These are phyloP conservation scores for Pelodytes ibericus DNA, from an alignment of 2,797 vertebrate genomes.

Conservation along the genomic window DNA sequence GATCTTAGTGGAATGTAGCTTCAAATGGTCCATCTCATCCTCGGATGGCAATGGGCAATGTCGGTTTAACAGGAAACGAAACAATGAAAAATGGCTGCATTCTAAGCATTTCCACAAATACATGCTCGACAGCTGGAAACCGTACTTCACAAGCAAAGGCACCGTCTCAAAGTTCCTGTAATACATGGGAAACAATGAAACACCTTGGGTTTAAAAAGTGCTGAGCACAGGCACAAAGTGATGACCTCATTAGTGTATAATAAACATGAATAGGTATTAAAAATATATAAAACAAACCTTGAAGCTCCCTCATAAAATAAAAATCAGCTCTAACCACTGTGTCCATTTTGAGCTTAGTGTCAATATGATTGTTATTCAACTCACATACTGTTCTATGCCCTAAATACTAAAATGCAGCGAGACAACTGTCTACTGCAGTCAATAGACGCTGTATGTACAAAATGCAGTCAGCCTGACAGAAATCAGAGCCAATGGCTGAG, in stretches of 20 bases:
- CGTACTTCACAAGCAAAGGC: slow-evolving; percentile 70
- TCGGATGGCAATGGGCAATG: slow-evolving; percentile 64
- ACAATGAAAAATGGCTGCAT: slow-evolving; percentile 67
- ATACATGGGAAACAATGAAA: no score
- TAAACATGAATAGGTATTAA: no score
- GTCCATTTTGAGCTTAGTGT: slow-evolving; percentile 11
- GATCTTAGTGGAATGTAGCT: slow-evolving; percentile 54
- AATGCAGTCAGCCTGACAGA: slow-evolving; percentile 20
- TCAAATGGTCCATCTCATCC: slow-evolving; percentile 63
- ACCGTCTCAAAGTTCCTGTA: slow-evolving; percentile 65
- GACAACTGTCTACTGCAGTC: slow-evolving; percentile 34
- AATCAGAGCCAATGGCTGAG: slow-evolving; percentile 48
- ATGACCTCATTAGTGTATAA: no score
- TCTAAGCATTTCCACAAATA: slow-evolving; percentile 71
- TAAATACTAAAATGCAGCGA: slow-evolving; percentile 39
- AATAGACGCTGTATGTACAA: slow-evolving; percentile 6
- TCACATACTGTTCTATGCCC: slow-evolving; percentile 37
- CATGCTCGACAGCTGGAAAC: slow-evolving; percentile 68
- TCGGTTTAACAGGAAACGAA: slow-evolving; percentile 70
- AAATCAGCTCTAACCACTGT: no score
- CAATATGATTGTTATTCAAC: slow-evolving; percentile 40
- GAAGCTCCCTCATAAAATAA: no score
- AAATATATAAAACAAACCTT: no score
- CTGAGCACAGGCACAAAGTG: no score
- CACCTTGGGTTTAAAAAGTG: no score